phyloP scores from a whole-genome alignment of 1,140 invertebrate species.

The Heliconius hermathena region DNA sequence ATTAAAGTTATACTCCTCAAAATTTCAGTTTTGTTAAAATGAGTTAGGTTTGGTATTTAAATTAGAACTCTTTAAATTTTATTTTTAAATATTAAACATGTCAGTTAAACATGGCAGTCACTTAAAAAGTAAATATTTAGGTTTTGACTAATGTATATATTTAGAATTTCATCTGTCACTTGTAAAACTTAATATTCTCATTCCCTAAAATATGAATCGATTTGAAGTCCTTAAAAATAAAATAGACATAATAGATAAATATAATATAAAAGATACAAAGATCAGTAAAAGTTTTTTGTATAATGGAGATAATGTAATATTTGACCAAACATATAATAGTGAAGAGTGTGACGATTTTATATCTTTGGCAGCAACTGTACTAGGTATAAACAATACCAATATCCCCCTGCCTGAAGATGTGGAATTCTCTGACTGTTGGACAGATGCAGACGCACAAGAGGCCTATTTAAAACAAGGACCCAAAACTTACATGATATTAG shows the following conservation, averaged over 20 bases:
- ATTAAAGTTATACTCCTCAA: no score
- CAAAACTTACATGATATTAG: constrained; percentile 82
- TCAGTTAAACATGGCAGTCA: neutral
- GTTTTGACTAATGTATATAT: neutral
- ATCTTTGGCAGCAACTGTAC: constrained; percentile 56
- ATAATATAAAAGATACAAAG: constrained; percentile 34
- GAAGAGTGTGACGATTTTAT: constrained; percentile 26
- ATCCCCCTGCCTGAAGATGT: constrained; percentile 51
- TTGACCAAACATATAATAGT: constrained; percentile 33
- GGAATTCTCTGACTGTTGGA: constrained; percentile 56
- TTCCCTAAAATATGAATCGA: neutral
- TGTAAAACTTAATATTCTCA: neutral
- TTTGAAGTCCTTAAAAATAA: constrained; percentile 43
- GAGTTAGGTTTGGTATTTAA: no score
- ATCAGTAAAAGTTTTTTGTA: constrained; percentile 50
- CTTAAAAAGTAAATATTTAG: neutral
- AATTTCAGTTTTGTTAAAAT: no score
- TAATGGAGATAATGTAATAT: constrained; percentile 48
- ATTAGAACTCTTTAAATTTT: no score
- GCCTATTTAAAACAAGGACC: constrained; percentile 78
- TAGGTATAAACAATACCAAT: constrained; percentile 66
- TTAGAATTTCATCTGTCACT: neutral
- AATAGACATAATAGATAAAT: constrained; percentile 54
- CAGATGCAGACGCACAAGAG: constrained; percentile 76
- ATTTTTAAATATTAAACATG: neutral